These are phyloP conservation scores for Allolobophora icterica DNA, from an alignment of 2,888 invertebrate genomes.

Conservation along the genomic window DNA sequence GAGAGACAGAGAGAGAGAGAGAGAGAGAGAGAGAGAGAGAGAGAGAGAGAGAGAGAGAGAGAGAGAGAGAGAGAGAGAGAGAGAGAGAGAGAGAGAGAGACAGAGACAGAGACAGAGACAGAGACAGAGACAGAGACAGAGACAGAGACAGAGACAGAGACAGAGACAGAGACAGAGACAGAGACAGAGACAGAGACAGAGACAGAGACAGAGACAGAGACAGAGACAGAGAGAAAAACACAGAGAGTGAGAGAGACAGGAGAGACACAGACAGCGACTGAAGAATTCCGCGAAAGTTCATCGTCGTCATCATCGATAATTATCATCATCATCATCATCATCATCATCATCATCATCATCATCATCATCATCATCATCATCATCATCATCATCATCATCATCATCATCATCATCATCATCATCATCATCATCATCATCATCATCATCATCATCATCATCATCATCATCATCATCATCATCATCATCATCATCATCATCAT, in stretches of 20 bases:
- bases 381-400: neutral
- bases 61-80: neutral
- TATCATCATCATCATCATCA: neutral
- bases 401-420: neutral
- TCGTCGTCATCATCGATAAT: neutral
- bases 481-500: neutral
- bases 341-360: neutral
- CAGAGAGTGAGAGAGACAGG: neutral
- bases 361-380: too few species aligned
- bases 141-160: neutral
- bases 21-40: slow-evolving; percentile 10
- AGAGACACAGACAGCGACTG: neutral
- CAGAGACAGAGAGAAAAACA: neutral
- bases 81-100: neutral
- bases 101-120: too few species aligned
- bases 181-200: neutral
- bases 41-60: neutral
- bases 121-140: neutral
- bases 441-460: neutral
- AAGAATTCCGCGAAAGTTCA: neutral
- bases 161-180: neutral
- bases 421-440: neutral
- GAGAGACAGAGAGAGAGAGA: neutral
- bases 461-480: neutral
- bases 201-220: neutral